A percentile compares a stretch with the other conserved stretches of the same genome.
Evolutionary conservation across 2,113 vertebrate species (phyloP).

Genomic region (Casuarius casuarius): DNA sequence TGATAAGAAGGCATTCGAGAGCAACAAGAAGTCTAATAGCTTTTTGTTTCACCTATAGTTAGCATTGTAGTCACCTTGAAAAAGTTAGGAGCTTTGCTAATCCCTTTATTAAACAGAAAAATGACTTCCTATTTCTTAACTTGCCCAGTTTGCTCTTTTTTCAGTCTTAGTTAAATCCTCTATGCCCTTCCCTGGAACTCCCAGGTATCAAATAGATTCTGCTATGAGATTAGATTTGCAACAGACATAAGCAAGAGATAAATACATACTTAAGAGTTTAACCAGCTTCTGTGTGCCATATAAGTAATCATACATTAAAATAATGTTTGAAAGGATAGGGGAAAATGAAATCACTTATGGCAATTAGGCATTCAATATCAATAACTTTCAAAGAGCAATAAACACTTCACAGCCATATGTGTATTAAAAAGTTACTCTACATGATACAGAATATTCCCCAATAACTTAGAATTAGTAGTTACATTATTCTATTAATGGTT

Average conservation of each 20-base stretch:
- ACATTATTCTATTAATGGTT: not conserved
- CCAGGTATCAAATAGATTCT: not conserved
- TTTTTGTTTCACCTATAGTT: not conserved
- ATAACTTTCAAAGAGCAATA: not conserved
- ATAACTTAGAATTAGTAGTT: not conserved
- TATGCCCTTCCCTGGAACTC: not conserved
- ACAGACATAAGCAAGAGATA: rapidly evolving
- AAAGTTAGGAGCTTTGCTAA: not conserved
- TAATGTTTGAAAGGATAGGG: not conserved
- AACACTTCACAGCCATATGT: rapidly evolving
- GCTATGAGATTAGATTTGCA: not conserved
- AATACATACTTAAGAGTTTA: not conserved
- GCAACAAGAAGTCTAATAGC: not conserved
- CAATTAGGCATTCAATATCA: not conserved
- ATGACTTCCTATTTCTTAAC: not conserved
- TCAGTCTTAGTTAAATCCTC: not conserved
- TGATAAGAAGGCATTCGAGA: not conserved
- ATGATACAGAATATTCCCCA: not conserved
- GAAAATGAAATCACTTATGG: not conserved
- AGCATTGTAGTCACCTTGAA: not conserved
- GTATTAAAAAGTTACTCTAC: not conserved
- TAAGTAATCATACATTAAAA: not conserved
- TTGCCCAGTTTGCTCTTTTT: not conserved
- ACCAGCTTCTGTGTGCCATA: not conserved
- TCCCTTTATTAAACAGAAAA: not conserved